phyloP scores from a whole-genome alignment of 2,113 vertebrate genomes.

The Rana temporaria region DNA sequence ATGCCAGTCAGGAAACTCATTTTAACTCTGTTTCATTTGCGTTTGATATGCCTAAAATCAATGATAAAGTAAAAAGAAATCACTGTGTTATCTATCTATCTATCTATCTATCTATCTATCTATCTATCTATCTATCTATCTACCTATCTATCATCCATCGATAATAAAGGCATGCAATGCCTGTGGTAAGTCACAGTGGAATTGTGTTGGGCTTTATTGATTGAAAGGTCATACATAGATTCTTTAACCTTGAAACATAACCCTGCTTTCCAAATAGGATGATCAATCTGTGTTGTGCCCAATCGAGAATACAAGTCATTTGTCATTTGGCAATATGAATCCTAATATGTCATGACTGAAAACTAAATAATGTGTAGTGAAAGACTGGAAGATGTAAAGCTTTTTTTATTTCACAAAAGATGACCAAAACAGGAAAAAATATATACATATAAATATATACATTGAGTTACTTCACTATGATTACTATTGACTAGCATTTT shows the following conservation, averaged over 20 bases:
- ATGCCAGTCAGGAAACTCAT: too few relatives aligned
- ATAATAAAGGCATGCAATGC: background rate
- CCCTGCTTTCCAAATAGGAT: slow-evolving; percentile 54
- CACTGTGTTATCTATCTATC: too few relatives aligned
- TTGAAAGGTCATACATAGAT: slow-evolving; percentile 36
- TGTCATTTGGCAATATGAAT: slow-evolving; percentile 22
- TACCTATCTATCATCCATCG: background rate
- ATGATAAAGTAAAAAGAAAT: too few relatives aligned
- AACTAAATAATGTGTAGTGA: slow-evolving; percentile 20
- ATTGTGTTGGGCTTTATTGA: slow-evolving; percentile 27
- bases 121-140: background rate
- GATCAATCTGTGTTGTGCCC: slow-evolving; percentile 31
- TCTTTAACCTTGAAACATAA: slow-evolving; percentile 40
- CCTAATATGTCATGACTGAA: slow-evolving; percentile 37
- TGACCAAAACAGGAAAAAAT: too few relatives aligned
- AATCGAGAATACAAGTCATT: slow-evolving; percentile 7
- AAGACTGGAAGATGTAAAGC: slow-evolving; percentile 1
- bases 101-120: too few relatives aligned
- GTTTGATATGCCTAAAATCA: too few relatives aligned
- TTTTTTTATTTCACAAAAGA: background rate
- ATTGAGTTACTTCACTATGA: too few relatives aligned
- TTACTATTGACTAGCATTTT: too few relatives aligned
- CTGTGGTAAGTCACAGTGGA: slow-evolving; percentile 29
- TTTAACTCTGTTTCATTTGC: too few relatives aligned
- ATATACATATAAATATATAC: too few relatives aligned